A percentile compares a stretch with the other conserved stretches of the same genome.
Evolutionary conservation across 2,113 vertebrate species (phyloP).

Genomic region (Callipepla squamata): DNA sequence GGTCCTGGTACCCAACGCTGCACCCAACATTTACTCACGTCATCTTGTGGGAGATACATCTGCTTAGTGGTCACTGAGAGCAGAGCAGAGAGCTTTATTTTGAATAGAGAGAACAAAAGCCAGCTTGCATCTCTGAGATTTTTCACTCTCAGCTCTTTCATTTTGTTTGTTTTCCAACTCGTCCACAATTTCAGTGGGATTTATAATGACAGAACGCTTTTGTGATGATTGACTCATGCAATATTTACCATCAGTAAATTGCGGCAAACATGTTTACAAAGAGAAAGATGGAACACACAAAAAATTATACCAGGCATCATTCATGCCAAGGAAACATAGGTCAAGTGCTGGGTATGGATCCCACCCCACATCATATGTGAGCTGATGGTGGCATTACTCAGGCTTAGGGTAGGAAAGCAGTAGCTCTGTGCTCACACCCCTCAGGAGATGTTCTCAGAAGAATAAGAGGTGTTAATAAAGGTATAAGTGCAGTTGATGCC

Average conservation of each 20-base stretch:
- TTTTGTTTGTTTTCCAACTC: not conserved
- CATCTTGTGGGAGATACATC: not conserved
- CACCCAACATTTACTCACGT: fast-evolving
- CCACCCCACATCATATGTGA: not conserved
- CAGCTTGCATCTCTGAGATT: not conserved
- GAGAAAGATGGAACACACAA: not conserved
- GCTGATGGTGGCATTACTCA: fast-evolving
- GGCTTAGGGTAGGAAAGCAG: not conserved
- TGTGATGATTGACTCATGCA: not conserved
- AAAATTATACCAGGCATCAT: fast-evolving
- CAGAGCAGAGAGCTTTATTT: not conserved
- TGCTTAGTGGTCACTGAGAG: not conserved
- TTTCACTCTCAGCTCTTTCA: fast-evolving
- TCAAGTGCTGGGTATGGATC: not conserved
- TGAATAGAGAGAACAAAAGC: not conserved
- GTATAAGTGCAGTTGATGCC: not conserved
- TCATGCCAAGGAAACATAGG: not conserved
- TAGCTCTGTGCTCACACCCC: not conserved
- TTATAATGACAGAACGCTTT: not conserved
- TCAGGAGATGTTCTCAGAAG: not conserved
- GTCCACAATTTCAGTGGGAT: not conserved
- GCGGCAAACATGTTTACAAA: not conserved
- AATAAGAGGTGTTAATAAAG: not conserved
- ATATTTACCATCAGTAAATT: not conserved
- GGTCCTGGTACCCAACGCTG: not conserved